Evolutionary conservation across 2,888 invertebrate species (phyloP).

Genomic region (Dorcus hopei): DNA sequence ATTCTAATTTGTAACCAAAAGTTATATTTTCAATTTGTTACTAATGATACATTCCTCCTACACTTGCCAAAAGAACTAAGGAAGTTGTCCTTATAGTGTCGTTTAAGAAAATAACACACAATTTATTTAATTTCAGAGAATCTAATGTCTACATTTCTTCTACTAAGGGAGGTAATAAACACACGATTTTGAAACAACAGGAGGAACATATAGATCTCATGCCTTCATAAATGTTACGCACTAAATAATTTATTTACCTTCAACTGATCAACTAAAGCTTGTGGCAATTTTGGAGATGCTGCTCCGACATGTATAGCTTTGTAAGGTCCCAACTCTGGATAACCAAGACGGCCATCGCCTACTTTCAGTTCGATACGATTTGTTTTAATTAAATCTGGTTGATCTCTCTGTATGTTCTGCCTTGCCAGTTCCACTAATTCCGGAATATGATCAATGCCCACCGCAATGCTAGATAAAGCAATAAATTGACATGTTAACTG

Average conservation of each 20-base stretch:
- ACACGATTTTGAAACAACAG: too few species aligned
- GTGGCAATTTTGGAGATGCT: conserved; percentile 75
- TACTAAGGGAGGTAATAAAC: too few species aligned
- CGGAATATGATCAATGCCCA: conserved; percentile 90
- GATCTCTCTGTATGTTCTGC: conserved; percentile 72
- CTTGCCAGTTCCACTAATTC: conserved; percentile 73
- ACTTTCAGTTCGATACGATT: conserved; percentile 70
- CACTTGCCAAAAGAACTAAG: too few species aligned
- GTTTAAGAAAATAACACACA: too few species aligned
- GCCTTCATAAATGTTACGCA: too few species aligned
- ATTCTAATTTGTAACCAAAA: too few species aligned
- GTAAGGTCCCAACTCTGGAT: conserved; percentile 71
- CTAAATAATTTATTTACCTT: conserved; percentile 52
- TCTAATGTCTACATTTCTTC: too few species aligned
- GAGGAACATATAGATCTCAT: too few species aligned
- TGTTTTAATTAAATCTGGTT: conserved; percentile 65
- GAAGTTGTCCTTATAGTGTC: too few species aligned
- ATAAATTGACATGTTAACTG: neutral
- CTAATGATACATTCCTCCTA: too few species aligned
- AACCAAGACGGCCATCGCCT: conserved; percentile 89
- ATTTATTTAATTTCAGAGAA: too few species aligned
- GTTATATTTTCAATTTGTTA: too few species aligned
- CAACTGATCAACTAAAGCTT: conserved; percentile 77
- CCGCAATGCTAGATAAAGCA: conserved; percentile 39
- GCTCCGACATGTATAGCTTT: conserved; percentile 94